Evolutionary conservation across 2,113 vertebrate species (phyloP).

Genomic region (Aptenodytes patagonicus): DNA sequence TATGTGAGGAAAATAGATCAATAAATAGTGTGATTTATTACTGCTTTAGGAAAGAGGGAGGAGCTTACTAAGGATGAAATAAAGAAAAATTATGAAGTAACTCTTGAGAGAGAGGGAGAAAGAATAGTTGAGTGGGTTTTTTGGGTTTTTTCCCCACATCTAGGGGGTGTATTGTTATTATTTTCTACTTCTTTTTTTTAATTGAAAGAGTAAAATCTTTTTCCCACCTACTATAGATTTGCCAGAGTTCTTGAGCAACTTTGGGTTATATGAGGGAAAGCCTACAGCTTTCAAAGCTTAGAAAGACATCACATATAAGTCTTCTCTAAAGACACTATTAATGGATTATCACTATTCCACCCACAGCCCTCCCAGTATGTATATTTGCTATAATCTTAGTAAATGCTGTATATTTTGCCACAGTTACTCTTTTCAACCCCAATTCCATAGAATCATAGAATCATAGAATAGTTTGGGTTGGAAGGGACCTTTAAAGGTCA

Average conservation of each 20-base stretch:
- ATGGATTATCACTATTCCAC: not conserved
- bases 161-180: not conserved
- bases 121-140: not conserved
- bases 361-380: not conserved
- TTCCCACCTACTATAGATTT: not conserved
- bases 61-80: not conserved
- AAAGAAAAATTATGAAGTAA: not conserved
- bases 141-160: not conserved
- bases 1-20: not conserved
- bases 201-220: not conserved
- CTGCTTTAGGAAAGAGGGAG: not conserved
- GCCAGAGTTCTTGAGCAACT: not conserved
- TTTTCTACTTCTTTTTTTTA: not conserved
- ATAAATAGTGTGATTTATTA: not conserved
- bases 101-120: not conserved
- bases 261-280: not conserved
- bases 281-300: not conserved
- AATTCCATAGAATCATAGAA: not conserved
- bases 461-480: not conserved
- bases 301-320: not conserved
- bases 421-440: fast-evolving
- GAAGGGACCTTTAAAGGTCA: not conserved
- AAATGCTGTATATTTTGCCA: not conserved
- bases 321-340: not conserved
- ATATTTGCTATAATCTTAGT: not conserved